phyloP scores from a whole-genome alignment of 2,113 vertebrate genomes.

The Eubucco bourcierii region DNA sequence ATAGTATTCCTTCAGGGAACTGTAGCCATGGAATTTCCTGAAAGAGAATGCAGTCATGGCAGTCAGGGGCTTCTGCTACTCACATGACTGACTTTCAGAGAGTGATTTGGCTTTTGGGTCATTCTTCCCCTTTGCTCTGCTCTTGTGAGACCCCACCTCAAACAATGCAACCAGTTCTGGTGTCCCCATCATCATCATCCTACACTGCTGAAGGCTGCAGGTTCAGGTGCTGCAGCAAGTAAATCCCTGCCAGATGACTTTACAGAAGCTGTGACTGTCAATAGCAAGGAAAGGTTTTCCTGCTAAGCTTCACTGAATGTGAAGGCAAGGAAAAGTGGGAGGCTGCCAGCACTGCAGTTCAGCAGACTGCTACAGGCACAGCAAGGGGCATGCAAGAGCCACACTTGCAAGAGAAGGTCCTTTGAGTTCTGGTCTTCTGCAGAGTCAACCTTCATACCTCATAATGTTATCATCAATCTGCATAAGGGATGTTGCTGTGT shows the following conservation, averaged over 20 bases:
- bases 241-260: neutral
- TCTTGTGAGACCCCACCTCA: too few relatives aligned
- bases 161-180: too few relatives aligned
- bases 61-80: neutral
- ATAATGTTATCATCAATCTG: constrained; percentile 97
- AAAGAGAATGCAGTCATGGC: neutral
- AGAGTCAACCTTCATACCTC: constrained; percentile 79
- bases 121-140: too few relatives aligned
- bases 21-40: constrained; percentile 96
- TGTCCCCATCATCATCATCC: neutral
- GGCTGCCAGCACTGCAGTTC: neutral
- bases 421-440: neutral
- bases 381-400: neutral
- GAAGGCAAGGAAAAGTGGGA: neutral
- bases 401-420: neutral
- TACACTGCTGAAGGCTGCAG: neutral
- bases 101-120: neutral
- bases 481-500: constrained; percentile 96
- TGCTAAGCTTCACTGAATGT: neutral
- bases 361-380: neutral
- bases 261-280: neutral
- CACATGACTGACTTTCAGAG: neutral
- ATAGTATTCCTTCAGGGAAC: constrained; percentile 95
- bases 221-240: neutral
- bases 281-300: neutral